Base-by-base conservation (phyloP, 1,140 invertebrate species). In the Campoletis sonorensis region DNA sequence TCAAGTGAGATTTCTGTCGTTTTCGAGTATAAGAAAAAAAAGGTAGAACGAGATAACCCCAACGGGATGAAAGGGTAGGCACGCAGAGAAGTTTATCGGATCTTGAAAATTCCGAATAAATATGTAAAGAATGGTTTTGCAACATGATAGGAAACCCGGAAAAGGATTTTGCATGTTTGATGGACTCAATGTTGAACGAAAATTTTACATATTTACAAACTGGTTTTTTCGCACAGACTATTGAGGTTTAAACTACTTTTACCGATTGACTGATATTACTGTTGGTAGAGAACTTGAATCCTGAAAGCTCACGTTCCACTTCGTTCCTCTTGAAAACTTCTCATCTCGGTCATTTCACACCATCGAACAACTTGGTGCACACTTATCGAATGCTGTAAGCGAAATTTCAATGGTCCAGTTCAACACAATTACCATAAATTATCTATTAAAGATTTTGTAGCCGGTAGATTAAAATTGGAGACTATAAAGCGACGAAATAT, bases 271-370 rank as follows among this genome's bases (percentile, higher is more conserved):
- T 54, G 51, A 16, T n/a, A n/a, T 27, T 64, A 27, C 61, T 64
- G 61, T 64, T 64, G n/a, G 23, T 64, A 64, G 61, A 64, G 61
- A 64, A 27, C 61, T 64, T 27, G 23, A 64, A 64, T 64, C 15
- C 61, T 26, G 23, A 64, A 64, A 64, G 61, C 61, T 18, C n/a
- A n/a, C 18, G 4, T 54, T 54, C 51, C 51, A n/a, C 11, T 21
- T 0, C 51, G 4, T 54, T 54, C 3, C 11, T 27, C 61, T 27
- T 16, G 13, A 26, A 23, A 1, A 64, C 61, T 23, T 64, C 26
- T 64, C 51, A 54, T n/a, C 16, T 54, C 51, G n/a, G 1, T 64
- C 23, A 64, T 64, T 64, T 23, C 61, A 18, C 40, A 21, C 51
- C 16, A 8, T n/a, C 51, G 16, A 8, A 54, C 51, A 54, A 54